A percentile compares a stretch with the other conserved stretches of the same genome.
These are phyloP conservation scores for Microcebus murinus DNA, from an alignment of 2,113 vertebrate species.

Conservation along the genomic window DNA sequence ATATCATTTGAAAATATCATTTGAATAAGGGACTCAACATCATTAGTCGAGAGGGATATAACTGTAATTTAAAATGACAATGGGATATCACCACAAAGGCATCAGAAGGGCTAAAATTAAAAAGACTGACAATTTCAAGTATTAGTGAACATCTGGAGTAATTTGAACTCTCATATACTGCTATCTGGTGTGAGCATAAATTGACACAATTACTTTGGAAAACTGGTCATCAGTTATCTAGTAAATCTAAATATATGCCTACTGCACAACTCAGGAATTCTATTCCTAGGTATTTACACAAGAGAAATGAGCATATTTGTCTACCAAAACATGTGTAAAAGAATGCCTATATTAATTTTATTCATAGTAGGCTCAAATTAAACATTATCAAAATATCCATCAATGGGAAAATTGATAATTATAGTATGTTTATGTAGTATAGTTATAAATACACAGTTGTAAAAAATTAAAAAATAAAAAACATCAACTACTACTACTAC, in stretches of 20 bases:
- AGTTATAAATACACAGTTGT: background rate
- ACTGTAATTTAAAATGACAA: background rate
- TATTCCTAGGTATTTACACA: background rate
- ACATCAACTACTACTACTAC: background rate
- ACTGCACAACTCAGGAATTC: background rate
- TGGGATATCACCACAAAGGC: background rate
- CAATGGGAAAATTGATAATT: background rate
- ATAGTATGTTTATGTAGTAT: background rate
- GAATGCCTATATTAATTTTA: background rate
- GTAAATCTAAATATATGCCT: background rate
- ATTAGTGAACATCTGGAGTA: background rate
- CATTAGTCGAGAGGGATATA: background rate
- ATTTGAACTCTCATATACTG: background rate
- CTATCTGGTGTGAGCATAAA: background rate
- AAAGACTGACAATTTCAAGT: conserved; percentile 1
- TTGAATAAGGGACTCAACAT: background rate
- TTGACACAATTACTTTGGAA: background rate
- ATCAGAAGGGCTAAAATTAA: background rate
- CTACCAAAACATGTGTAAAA: conserved; percentile 11
- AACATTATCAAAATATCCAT: background rate
- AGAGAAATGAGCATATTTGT: background rate
- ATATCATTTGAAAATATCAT: background rate
- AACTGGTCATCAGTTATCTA: background rate
- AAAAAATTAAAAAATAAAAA: background rate
- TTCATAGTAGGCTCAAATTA: background rate